A percentile compares a stretch with the other conserved stretches of the same genome.
These are phyloP conservation scores for Rhopalosiphum nymphaeae DNA, from an alignment of 2,888 invertebrate species.

Conservation along the genomic window DNA sequence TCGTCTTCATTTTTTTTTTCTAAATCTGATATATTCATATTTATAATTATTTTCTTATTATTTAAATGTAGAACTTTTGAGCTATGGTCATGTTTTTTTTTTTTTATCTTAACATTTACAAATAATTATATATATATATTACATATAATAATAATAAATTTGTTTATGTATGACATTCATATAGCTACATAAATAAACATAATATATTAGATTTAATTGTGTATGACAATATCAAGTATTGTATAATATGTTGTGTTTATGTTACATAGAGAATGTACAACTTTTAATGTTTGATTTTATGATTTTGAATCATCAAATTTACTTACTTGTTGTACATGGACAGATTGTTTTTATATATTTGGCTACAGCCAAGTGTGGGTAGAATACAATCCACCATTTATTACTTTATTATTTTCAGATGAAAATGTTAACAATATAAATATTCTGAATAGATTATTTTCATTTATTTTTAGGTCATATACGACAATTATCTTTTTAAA, in stretches of 20 bases:
- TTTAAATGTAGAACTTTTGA: conserved; percentile 43
- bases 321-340: not conserved
- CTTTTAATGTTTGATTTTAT: not conserved
- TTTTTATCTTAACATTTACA: conserved; percentile 23
- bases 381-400: not conserved
- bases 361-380: not conserved
- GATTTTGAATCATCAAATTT: not conserved
- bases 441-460: not conserved
- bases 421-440: not conserved
- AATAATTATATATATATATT: conserved; percentile 9
- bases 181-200: conserved; percentile 37
- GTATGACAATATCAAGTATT: not conserved
- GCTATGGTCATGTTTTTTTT: conserved; percentile 20
- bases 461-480: not conserved
- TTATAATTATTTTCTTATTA: conserved; percentile 52
- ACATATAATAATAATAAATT: not conserved
- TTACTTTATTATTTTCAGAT: not conserved
- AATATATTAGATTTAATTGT: conserved; percentile 42
- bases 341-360: not conserved
- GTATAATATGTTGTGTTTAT: not conserved
- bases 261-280: not conserved
- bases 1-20: conserved; percentile 36
- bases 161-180: conserved; percentile 49
- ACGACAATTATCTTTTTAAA: not conserved
- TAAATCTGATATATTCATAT: conserved; percentile 53